Base-by-base conservation (phyloP, 2,888 invertebrate species). In the Gisinianus flammeolus region DNA sequence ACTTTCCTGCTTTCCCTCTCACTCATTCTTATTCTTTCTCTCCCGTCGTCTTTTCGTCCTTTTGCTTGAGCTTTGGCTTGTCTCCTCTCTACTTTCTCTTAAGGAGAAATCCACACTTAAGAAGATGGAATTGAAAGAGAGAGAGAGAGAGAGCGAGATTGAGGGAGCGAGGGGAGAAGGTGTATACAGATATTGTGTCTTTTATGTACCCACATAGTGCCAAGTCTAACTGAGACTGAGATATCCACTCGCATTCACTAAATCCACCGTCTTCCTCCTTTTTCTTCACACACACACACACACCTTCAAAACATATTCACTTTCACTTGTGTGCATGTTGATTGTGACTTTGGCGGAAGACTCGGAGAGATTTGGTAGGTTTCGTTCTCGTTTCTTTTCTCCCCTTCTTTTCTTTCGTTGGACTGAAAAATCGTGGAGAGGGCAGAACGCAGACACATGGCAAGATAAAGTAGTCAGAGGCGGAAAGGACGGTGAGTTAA, bases 361-460 rank as follows among this genome's bases (percentile, higher is more conserved):
- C 10, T 8, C 52, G 10, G 52, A 44, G 52, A n/a, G n/a, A n/a
- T n/a, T n/a, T n/a, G n/a, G n/a, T n/a, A n/a, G n/a, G n/a, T n/a
- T n/a, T n/a, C n/a, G n/a, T n/a, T n/a, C n/a, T n/a, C n/a, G n/a
- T n/a, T n/a, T n/a, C n/a, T n/a, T n/a, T 44, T 44, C 44, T 19
- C 44, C 44, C 44, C 19, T n/a, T n/a, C n/a, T n/a, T n/a, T 44
- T 44, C 44, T 19, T 19, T 19, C 44, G 12, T 69, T 44, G 33
- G 26, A 26, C 69, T 69, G 35, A 69, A 66, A 66, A 69, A 69
- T 35, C 44, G 44, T 69, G 10, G 35, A 69, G 22, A n/a, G 26
- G 35, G 24, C 68, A 68, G 35, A 26, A 26, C 30, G 64, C 24
- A 26, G 28, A 64, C 16, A 26, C 26, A 64, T 19, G 19, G 16